These are phyloP conservation scores for Nemotelus nigrinus DNA, from an alignment of 2,888 invertebrate species.

Conservation along the genomic window DNA sequence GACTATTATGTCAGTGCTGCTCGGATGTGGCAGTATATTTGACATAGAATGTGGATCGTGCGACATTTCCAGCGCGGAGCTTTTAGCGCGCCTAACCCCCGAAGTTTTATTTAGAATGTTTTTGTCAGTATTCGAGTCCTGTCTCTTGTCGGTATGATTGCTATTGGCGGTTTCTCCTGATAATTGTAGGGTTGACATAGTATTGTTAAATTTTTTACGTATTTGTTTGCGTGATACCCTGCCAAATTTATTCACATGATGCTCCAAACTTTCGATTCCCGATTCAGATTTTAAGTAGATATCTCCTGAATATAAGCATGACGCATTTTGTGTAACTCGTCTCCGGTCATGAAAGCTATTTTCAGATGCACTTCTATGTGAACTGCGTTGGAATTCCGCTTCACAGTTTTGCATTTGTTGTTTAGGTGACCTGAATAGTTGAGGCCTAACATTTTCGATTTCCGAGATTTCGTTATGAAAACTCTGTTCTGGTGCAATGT, in stretches of 20 bases:
- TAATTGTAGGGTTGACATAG: conserved; percentile 72
- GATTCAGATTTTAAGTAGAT: conserved; percentile 64
- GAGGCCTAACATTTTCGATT: no score
- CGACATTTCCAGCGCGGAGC: conserved; percentile 76
- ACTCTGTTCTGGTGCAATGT: no score
- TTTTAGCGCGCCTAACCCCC: conserved; percentile 73
- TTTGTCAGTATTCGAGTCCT: conserved; percentile 66
- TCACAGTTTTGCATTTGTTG: no score
- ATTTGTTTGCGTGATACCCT: conserved; percentile 64
- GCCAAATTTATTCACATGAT: conserved; percentile 45
- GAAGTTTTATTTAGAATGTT: conserved; percentile 63
- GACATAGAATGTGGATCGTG: conserved; percentile 76
- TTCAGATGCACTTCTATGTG: no score
- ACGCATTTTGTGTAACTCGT: conserved; percentile 49
- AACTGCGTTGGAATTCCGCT: no score
- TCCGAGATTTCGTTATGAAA: no score
- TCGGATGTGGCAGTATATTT: conserved; percentile 81
- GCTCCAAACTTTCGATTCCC: conserved; percentile 61
- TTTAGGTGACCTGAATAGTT: no score
- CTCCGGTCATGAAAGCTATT: conserved; percentile 32
- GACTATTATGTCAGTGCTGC: conserved; percentile 79
- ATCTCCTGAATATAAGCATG: conserved; percentile 63
- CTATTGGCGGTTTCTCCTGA: conserved; percentile 60
- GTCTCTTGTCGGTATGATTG: conserved; percentile 53
- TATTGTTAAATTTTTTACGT: conserved; percentile 71